Evolutionary conservation across 2,888 invertebrate species (phyloP), one percentile per base, ranked within the genome.

Genomic region (Melangyna quadrimaculata): DNA sequence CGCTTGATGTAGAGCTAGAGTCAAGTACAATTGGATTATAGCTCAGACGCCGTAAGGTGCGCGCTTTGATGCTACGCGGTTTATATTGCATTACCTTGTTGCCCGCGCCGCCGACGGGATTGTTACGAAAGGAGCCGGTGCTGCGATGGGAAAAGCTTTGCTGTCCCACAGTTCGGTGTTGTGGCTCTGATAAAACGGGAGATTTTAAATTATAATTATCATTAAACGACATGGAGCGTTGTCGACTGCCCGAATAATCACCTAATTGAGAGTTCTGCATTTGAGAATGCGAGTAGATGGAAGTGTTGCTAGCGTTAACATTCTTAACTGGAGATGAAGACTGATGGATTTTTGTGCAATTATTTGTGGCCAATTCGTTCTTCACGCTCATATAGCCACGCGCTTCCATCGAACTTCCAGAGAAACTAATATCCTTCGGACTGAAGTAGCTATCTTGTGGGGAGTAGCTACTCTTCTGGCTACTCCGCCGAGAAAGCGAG

Each of bases 21-120:
- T 93, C 93, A 74, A 93, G 91, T 7, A 93, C 93, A 88, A 93
- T 93, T 27, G 94, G 94, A 90, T 94, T 94, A 88, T 94, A 94
- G 87, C 94, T 94, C 87, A 94, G 92, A 12, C 94, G 91, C 3
- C 91, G 89, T 73, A 91, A 82, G 51, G 94, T 94, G 51, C 94
- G 92, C 69, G 94, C 94, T 67, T 93, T 92, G 45, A 94, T 92
- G 57, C 93, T 94, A 63, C 93, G 93, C 12, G 92, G 91, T 67
- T 92, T 92, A 83, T 91, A 91, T 14, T 89, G 86, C 78, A 86
- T 86, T 86, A 86, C 86, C 81, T 86, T 86, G 81, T 86, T 86
- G 73, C 55, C 43, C 67, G 27, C 51, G 27, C 63, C 73, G 48
- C 75, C 80, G 10, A 72, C 73, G 51, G 86, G 63, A 57, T 89